Evolutionary conservation across 1,140 invertebrate genomes (phyloP), one percentile per base, ranked within the genome.

Genomic region (Drosophila jambulina): DNA sequence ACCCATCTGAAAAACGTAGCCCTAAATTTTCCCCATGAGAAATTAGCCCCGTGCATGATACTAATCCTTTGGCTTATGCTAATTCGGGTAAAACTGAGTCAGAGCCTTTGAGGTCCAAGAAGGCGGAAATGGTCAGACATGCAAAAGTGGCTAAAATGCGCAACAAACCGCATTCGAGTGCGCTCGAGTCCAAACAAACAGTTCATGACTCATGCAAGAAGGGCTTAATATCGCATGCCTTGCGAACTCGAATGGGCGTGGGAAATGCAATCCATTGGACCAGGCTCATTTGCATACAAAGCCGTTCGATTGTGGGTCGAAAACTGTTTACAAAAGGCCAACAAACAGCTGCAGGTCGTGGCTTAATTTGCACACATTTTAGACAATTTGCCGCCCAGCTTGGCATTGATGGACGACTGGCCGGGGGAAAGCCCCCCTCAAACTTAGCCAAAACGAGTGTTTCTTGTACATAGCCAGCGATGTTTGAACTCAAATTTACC

Each of bases 221-320:
- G 19, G 23, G n/a, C 29, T 8, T 32, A 23, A 38, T 19, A 59
- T 61, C 32, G 59, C 58, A 68, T 70, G 78, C 54, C 23, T 42
- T 10, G 25, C 40, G 19, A 53, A 21, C 27, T 68, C 32, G 42
- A 42, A 58, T 34, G 82, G 70, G 76, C 53, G 77, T 79, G 69
- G 65, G 75, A 74, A 80, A 79, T 74, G 76, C 78, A 79, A 75
- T 21, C 9, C 40, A 42, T 42, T 42, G 40, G 40, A 32, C 23
- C 29, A 43, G 59, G 60, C 84, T 90, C 48, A 90, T 90, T 90
- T 90, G 86, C 85, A 90, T 90, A 90, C 85, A 86, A 90, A 82
- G 85, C 78, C 75, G 60, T 75, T 84, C 75, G 75, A 81, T 85
- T 80, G 72, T 78, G 81, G 65, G 62, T 71, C 34, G 82, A 80